A percentile compares a stretch with the other conserved stretches of the same genome.
Conservation (phyloP, 2,797 vertebrate species). For the Schizopygopsis malacanthus region DNA sequence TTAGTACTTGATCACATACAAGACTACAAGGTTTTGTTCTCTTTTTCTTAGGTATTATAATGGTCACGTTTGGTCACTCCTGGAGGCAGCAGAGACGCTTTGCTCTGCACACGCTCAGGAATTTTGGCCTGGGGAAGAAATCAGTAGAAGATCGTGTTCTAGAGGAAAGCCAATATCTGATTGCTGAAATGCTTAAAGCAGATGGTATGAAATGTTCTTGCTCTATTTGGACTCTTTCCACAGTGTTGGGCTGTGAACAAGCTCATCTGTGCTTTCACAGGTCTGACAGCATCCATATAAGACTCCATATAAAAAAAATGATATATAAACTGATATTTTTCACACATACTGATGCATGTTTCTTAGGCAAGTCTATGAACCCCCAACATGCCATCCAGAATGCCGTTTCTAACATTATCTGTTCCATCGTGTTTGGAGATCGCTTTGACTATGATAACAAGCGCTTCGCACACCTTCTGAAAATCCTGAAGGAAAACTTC, state of each 20-base stretch:
- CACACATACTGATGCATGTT: not conserved
- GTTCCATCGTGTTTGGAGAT: constrained; percentile 59
- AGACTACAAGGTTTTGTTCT: not conserved
- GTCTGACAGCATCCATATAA: not conserved
- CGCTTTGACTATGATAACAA: constrained; percentile 63
- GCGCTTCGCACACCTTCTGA: constrained; percentile 38
- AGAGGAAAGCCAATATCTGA: constrained; percentile 25
- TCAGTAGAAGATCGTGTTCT: constrained; percentile 67
- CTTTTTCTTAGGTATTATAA: constrained; percentile 28
- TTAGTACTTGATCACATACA: not conserved
- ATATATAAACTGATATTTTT: no score
- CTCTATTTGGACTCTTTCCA: not conserved
- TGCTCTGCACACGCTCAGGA: constrained; percentile 65
- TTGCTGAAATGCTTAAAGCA: constrained; percentile 45
- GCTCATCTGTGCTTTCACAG: not conserved
- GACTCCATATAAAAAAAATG: not conserved
- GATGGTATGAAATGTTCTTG: constrained; percentile 8
- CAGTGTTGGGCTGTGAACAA: not conserved
- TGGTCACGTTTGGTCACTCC: constrained; percentile 62
- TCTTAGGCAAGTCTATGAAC: constrained; percentile 58
- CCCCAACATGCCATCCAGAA: constrained; percentile 55
- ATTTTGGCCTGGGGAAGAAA: constrained; percentile 69
- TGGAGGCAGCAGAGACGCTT: constrained; percentile 78
- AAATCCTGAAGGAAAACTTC: not conserved
- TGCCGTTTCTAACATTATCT: constrained; percentile 65